Evolutionary conservation across 2,113 vertebrate genomes (phyloP).

Genomic region (Ascaphus truei): DNA sequence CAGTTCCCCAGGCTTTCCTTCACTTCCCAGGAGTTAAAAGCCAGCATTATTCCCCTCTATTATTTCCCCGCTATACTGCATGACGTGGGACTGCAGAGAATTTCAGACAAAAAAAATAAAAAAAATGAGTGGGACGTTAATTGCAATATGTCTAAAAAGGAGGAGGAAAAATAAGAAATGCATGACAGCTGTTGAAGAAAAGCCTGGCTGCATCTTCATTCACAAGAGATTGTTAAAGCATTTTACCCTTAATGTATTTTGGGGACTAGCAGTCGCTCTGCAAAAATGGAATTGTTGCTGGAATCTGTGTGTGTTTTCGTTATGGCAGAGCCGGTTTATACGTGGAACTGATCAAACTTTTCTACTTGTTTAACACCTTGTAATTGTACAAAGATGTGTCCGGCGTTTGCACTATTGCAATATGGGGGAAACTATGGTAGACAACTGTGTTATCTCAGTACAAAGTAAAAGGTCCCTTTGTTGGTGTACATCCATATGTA

Average conservation of each 20-base stretch:
- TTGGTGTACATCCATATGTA: no score
- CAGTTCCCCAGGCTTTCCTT: slow-evolving; percentile 10
- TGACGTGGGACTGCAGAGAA: slow-evolving; percentile 26
- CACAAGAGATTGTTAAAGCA: slow-evolving; percentile 33
- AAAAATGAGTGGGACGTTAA: slow-evolving; percentile 35
- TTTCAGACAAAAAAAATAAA: slow-evolving; percentile 31
- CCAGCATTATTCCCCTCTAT: slow-evolving; percentile 30
- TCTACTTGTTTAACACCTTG: no score
- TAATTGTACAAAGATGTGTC: no score
- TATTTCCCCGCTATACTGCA: slow-evolving; percentile 19
- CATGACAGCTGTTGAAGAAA: slow-evolving; percentile 35
- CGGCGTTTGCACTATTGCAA: no score
- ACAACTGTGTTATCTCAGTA: no score
- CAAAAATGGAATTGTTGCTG: not conserved
- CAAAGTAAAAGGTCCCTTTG: no score
- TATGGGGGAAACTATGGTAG: no score
- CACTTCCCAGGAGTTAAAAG: slow-evolving; percentile 35
- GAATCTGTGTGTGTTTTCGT: no score
- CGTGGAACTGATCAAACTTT: no score
- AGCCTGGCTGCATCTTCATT: slow-evolving; percentile 36
- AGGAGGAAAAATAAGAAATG: slow-evolving; percentile 35
- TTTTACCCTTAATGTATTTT: slow-evolving; percentile 33
- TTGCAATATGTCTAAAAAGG: slow-evolving; percentile 37
- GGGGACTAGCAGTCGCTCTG: not conserved
- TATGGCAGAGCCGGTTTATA: no score